A percentile compares a stretch with the other conserved stretches of the same genome.
Conservation (phyloP, 2,797 vertebrate genomes). For the Fringilla coelebs region DNA sequence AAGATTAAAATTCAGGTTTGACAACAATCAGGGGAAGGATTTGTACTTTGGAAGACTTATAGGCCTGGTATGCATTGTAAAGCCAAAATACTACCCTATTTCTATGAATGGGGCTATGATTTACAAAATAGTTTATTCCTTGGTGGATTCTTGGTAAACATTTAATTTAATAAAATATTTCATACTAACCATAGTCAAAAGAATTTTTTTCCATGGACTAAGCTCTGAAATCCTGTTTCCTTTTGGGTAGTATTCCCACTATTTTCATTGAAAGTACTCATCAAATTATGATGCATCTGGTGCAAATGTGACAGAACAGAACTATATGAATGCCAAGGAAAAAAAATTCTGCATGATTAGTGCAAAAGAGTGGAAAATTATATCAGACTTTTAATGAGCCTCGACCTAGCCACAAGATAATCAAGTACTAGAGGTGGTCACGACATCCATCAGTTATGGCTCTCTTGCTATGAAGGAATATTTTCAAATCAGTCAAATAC, state of each 20-base stretch:
- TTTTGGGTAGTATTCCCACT: background rate
- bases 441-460: background rate
- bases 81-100: background rate
- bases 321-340: background rate
- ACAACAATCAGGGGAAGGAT: background rate
- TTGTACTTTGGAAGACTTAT: background rate
- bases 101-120: background rate
- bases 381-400: conserved; percentile 2
- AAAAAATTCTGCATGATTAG: background rate
- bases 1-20: background rate
- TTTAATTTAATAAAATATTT: conserved; percentile 9
- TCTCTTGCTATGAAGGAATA: background rate
- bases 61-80: background rate
- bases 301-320: background rate
- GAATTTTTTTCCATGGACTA: background rate
- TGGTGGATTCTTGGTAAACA: background rate
- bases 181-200: background rate
- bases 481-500: conserved; percentile 8
- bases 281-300: background rate
- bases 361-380: conserved; percentile 29
- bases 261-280: background rate
- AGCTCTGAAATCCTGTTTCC: background rate
- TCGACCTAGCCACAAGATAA: background rate
- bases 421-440: background rate
- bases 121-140: background rate